Evolutionary conservation across 2,113 vertebrate genomes (phyloP).

Genomic region (Oplegnathus fasciatus): DNA sequence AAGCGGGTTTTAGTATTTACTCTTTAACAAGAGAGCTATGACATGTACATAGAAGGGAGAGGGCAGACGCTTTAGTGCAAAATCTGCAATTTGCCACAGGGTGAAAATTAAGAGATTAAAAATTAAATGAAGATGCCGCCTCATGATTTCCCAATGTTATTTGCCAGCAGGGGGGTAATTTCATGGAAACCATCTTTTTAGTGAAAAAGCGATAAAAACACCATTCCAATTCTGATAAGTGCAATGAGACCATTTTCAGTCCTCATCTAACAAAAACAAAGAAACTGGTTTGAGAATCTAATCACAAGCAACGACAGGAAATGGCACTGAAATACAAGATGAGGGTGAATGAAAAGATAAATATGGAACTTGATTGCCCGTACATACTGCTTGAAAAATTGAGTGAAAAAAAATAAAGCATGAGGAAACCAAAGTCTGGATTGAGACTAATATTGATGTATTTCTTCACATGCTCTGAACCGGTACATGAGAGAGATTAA

Average conservation of each 20-base stretch:
- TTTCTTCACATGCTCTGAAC: neutral
- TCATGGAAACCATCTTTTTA: neutral
- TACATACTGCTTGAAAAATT: neutral
- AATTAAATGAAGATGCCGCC: conserved; percentile 10
- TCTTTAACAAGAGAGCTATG: neutral
- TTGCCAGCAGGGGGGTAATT: conserved; percentile 17
- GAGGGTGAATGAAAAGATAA: neutral
- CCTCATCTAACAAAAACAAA: neutral
- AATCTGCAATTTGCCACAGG: neutral
- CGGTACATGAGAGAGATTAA: neutral
- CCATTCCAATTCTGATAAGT: neutral
- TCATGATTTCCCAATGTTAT: neutral
- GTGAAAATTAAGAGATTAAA: conserved; percentile 16
- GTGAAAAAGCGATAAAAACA: neutral
- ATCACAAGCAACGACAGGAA: neutral
- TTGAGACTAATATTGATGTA: neutral
- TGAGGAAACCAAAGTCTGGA: no score
- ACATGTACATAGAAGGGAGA: neutral
- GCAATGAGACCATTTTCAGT: neutral
- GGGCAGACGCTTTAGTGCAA: neutral
- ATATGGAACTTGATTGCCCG: neutral
- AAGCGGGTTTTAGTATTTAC: neutral
- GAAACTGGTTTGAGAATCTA: no score
- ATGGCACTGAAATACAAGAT: neutral
- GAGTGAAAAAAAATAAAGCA: no score